Base-by-base conservation (phyloP, 2,113 vertebrate genomes). In the Gobius niger region DNA sequence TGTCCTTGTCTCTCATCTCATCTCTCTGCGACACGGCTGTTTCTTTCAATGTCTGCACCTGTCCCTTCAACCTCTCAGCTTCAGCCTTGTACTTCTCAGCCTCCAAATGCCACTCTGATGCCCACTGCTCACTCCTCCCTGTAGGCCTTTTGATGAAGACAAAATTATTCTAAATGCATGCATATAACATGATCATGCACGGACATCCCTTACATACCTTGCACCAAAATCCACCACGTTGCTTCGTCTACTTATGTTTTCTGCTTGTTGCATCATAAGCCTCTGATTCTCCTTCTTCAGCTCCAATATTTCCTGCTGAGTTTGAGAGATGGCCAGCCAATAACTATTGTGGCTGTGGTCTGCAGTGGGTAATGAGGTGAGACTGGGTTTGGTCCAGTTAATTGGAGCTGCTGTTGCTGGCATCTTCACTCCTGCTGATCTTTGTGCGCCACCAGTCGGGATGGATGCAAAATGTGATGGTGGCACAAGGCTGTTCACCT, bases 401-500 rank as follows among this genome's bases (percentile, higher is more conserved):
- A 63, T 50, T 7, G 78, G 3, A 50, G 70, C 41, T 6, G 66
- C 44, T 9, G 70, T 53, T 7, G 15, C 66, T 50, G 63, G 53
- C 18, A 47, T 44, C 10, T 79, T 60, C 53, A 47, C 14, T 7
- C 66, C 60, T 47, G 42, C 47, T 60, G 57, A 5, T 61, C 67
- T 72, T 18, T 52, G 69, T n/a, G 63, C 50, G 50, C 19, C 76
- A 57, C 70, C 16, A 72, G 73, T 47, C 44, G 76, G 76, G 34
- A 18, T 83, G 2, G 76, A 70, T 65, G 81, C 57, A 54, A 93
- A 93, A 80, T 92, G 91, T 1, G 91, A 92, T 1, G 92, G 92
- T 0, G 92, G 90, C 40, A 92, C 79, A n/a, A 93, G 80, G 44
- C 84, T 67, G 40, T 70, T 64, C 59, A 54, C 44, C 9, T 34